Conservation (phyloP, 2,888 invertebrate species). For the Parnassius mnemosyne region DNA sequence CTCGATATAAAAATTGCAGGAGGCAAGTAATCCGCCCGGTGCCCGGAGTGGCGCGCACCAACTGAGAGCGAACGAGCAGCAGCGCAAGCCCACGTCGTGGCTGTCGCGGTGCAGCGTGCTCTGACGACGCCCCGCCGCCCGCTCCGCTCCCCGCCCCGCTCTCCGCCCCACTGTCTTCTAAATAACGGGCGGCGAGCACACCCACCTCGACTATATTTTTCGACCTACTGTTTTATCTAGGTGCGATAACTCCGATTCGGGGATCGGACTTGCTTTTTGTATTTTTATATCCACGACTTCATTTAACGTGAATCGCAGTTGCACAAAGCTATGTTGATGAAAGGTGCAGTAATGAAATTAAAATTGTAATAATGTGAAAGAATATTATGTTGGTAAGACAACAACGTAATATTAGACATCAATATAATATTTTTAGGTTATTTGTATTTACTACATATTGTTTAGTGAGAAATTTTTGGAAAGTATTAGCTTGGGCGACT, state of each 20-base stretch:
- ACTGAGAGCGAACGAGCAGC: slow-evolving; percentile 87
- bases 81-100: slow-evolving; percentile 91
- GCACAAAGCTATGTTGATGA: slow-evolving; percentile 25
- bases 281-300: slow-evolving; percentile 72
- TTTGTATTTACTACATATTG: slow-evolving; percentile 17
- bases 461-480: slow-evolving; percentile 9
- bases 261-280: slow-evolving; percentile 75
- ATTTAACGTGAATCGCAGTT: slow-evolving; percentile 30
- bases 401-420: background rate
- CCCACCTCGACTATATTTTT: slow-evolving; percentile 71
- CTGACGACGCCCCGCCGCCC: slow-evolving; percentile 82
- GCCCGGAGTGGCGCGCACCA: slow-evolving; percentile 88
- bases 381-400: slow-evolving; percentile 14
- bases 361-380: slow-evolving; percentile 11
- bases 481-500: slow-evolving; percentile 29
- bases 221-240: slow-evolving; percentile 59
- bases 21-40: slow-evolving; percentile 91
- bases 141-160: slow-evolving; percentile 37
- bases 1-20: slow-evolving; percentile 70
- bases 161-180: slow-evolving; percentile 35
- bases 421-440: slow-evolving; percentile 20
- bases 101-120: slow-evolving; percentile 92
- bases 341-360: slow-evolving; percentile 21
- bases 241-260: slow-evolving; percentile 56
- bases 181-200: slow-evolving; percentile 37